Evolutionary conservation across 2,888 invertebrate genomes (phyloP), one percentile per base, ranked within the genome.

Genomic region (Fabriciana adippe): DNA sequence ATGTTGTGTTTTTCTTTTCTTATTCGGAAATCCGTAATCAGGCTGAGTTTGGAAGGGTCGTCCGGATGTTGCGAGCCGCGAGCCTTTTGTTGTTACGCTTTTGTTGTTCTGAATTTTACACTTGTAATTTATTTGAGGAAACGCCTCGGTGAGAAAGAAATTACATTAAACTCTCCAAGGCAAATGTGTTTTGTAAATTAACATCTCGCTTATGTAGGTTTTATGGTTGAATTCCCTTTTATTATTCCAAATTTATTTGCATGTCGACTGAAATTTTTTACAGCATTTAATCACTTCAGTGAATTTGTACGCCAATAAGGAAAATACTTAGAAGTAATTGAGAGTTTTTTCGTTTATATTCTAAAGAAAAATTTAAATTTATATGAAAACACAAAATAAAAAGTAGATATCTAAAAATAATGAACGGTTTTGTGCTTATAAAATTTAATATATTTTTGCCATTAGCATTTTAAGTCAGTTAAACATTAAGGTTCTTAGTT

Each of bases 121-220:
- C 92, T 92, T 90, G 92, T 92, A 91, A 92, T 92, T 92, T 92
- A 92, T 92, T 92, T 90, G 90, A 90, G 91, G 91, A 91, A 91
- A 89, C 85, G 88, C 89, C 89, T 89, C 85, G 87, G 89, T 86
- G 89, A 88, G 87, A 92, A 92, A 91, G 87, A 90, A 91, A 91
- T 91, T 90, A 88, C 86, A 86, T 88, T 88, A 84, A 89, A 89
- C 89, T 88, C 90, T 87, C 85, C 80, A 87, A 89, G 86, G 89
- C 89, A 90, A 92, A 90, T 91, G 87, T 92, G 90, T 90, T 90
- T 89, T 90, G 85, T 87, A 88, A 89, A 90, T 90, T 90, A 87
- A 86, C 86, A 86, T 86, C 86, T 86, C 81, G 81, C 81, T 80
- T 81, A 81, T 85, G 82, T 85, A 81, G 83, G 80, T 82, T 85